These are phyloP conservation scores for Sciurus vulgaris DNA, from an alignment of 2,797 vertebrate species.

Conservation along the genomic window DNA sequence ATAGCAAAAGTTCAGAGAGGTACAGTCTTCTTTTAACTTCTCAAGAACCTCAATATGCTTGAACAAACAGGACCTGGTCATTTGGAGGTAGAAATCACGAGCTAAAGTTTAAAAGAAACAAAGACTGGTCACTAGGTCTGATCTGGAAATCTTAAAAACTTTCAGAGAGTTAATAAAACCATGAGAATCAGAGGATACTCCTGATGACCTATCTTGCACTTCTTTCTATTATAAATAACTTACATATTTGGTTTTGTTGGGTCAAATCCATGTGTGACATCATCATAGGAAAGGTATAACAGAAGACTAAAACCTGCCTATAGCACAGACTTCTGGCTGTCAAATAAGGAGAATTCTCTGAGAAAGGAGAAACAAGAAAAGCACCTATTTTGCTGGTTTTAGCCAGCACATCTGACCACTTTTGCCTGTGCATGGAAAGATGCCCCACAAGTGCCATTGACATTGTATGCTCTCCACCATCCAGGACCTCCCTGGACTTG, in stretches of 20 bases:
- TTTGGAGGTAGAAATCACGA: background rate
- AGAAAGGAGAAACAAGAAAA: background rate
- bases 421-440: background rate
- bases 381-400: background rate
- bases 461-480: too few relatives aligned
- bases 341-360: background rate
- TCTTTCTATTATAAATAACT: background rate
- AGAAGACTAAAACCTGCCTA: background rate
- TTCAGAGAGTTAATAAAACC: background rate
- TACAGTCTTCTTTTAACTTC: background rate
- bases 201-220: background rate
- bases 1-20: background rate
- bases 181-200: background rate
- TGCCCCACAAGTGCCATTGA: background rate
- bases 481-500: background rate
- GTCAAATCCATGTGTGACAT: conserved; percentile 14
- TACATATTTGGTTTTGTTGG: background rate
- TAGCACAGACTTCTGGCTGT: background rate
- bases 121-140: background rate
- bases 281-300: background rate
- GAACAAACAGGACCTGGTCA: background rate
- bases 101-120: background rate
- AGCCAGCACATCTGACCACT: background rate
- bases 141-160: background rate
- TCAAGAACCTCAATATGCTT: background rate